Conservation (phyloP, 2,797 vertebrate genomes). For the Gymnocypris eckloni region DNA sequence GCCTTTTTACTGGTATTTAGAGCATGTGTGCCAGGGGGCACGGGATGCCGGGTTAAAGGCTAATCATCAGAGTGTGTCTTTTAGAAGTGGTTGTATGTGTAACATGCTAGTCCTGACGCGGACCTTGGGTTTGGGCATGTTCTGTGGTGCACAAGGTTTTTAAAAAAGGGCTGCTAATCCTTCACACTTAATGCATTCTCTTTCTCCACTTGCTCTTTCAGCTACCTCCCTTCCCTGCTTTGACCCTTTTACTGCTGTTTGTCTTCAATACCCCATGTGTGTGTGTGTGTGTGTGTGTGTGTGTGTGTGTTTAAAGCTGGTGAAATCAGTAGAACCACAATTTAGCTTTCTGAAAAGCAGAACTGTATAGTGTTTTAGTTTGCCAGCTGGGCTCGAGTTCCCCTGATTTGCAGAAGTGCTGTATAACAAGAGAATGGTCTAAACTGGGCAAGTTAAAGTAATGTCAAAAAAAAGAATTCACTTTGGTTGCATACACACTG, state of each 20-base stretch:
- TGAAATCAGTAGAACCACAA: constrained; percentile 29
- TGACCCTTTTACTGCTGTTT: not conserved
- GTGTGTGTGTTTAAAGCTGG: constrained; percentile 30
- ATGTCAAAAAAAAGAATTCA: not conserved
- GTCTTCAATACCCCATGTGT: constrained; percentile 5
- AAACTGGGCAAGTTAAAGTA: not conserved
- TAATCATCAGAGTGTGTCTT: constrained; percentile 50
- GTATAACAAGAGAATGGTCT: constrained; percentile 6
- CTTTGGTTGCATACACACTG: not conserved
- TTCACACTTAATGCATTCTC: constrained; percentile 34
- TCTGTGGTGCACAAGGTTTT: constrained; percentile 29
- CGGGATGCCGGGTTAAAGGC: constrained; percentile 40
- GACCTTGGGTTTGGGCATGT: constrained; percentile 38
- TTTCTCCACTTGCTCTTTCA: not conserved
- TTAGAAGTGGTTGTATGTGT: constrained; percentile 19
- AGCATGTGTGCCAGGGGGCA: constrained; percentile 5
- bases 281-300: constrained; percentile 25
- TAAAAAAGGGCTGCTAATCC: constrained; percentile 36
- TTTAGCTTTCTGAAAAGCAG: constrained; percentile 28
- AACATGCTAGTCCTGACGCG: constrained; percentile 22
- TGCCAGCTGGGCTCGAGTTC: constrained; percentile 34
- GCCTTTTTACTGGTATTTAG: constrained; percentile 24
- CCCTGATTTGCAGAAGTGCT: constrained; percentile 28
- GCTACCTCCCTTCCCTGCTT: not conserved
- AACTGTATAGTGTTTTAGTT: constrained; percentile 18